phyloP scores from a whole-genome alignment of 1,140 invertebrate species.

The Neotoxoptera formosana region DNA sequence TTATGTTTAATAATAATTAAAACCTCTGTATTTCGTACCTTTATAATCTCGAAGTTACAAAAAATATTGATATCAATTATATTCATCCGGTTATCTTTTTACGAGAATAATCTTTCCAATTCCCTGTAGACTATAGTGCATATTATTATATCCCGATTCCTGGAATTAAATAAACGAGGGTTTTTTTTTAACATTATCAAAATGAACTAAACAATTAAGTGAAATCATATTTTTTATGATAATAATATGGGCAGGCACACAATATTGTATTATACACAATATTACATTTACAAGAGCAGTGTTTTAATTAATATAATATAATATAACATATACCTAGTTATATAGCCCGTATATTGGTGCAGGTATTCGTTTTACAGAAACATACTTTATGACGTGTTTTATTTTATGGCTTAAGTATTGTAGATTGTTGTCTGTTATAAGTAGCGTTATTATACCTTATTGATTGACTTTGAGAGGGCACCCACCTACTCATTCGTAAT shows the following conservation, averaged over 20 bases:
- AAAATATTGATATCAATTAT: not conserved
- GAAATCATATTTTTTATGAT: not conserved
- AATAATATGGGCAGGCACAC: no score
- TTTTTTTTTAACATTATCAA: not conserved
- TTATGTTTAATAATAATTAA: slow-evolving; percentile 16
- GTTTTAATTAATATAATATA: not conserved
- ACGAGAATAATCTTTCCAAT: not conserved
- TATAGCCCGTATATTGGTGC: not conserved
- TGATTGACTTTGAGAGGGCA: not conserved
- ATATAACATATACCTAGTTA: not conserved
- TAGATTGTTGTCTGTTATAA: not conserved
- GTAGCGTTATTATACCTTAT: not conserved
- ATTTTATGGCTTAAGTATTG: not conserved
- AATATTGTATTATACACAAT: not conserved
- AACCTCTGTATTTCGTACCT: not conserved
- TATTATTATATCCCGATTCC: not conserved
- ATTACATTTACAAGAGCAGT: not conserved
- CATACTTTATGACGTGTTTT: not conserved
- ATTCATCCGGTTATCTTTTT: not conserved
- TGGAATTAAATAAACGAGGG: not conserved
- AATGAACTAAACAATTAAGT: not conserved
- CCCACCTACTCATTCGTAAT: not conserved
- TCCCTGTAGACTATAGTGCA: not conserved
- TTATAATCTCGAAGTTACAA: slow-evolving; percentile 18
- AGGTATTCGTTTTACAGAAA: not conserved